Conservation (phyloP, 23 tunicate genomes). For the Styela clava region DNA sequence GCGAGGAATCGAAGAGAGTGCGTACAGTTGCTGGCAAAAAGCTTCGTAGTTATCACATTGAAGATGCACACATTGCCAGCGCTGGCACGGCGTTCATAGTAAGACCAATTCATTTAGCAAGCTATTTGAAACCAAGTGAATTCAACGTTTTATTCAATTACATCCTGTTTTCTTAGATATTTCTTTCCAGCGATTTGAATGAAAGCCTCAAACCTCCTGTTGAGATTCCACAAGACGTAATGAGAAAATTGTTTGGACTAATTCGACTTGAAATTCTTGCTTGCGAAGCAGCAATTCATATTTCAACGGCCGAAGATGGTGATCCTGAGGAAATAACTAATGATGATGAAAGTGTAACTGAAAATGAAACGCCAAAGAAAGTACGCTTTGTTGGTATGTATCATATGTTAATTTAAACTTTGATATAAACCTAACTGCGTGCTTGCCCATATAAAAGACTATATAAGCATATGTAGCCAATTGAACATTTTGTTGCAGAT, state of each 20-base stretch:
- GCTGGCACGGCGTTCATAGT: conserved; percentile 19
- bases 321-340: not conserved
- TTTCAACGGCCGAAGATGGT: not conserved
- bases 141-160: too few species aligned
- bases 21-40: not conserved
- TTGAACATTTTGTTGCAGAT: not conserved
- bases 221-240: conserved; percentile 1
- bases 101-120: too few species aligned
- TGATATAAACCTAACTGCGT: too few species aligned
- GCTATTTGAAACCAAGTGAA: too few species aligned
- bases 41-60: not conserved
- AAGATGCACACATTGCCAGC: conserved; percentile 1
- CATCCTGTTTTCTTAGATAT: too few species aligned
- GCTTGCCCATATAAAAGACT: not conserved
- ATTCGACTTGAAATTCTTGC: conserved; percentile 17
- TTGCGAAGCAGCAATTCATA: conserved; percentile 15
- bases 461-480: not conserved
- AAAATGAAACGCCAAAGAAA: not conserved
- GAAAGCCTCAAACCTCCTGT: not conserved
- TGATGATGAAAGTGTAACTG: not conserved
- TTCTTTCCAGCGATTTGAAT: not conserved
- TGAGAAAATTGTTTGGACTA: not conserved
- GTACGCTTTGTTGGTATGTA: not conserved
- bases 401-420: not conserved
- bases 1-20: not conserved